A percentile compares a stretch with the other conserved stretches of the same genome.
These are phyloP conservation scores for Cynopterus brachyotis DNA, from an alignment of 2,113 vertebrate species.

Conservation along the genomic window DNA sequence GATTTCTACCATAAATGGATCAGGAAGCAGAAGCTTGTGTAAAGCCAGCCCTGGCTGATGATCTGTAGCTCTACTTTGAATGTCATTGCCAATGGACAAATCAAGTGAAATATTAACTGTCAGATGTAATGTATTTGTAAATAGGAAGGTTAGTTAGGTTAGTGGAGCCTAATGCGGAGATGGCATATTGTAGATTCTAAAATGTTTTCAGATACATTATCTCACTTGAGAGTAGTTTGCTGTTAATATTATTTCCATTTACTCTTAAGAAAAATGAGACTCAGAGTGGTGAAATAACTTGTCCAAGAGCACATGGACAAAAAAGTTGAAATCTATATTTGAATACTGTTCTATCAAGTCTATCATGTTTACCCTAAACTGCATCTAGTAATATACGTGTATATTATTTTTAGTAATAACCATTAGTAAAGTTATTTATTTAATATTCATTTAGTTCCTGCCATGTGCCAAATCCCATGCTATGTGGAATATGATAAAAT, in stretches of 20 bases:
- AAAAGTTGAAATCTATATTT: background rate
- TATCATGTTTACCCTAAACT: background rate
- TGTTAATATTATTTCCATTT: conserved; percentile 3
- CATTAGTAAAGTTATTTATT: background rate
- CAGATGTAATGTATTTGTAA: conserved; percentile 38
- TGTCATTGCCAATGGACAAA: background rate
- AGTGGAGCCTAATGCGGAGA: background rate
- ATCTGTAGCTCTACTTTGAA: background rate
- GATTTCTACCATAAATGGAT: background rate
- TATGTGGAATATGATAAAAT: background rate
- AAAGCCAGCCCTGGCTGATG: background rate
- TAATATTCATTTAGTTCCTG: background rate
- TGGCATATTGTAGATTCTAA: conserved; percentile 32
- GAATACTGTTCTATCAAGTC: background rate
- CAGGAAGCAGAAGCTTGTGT: background rate
- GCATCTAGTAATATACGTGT: background rate
- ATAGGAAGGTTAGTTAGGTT: conserved; percentile 9
- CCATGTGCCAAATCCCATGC: background rate
- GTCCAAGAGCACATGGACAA: background rate
- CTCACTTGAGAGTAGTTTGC: background rate
- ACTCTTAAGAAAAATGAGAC: background rate
- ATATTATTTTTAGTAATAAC: background rate
- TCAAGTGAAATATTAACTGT: background rate
- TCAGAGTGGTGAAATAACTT: background rate
- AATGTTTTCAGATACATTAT: conserved; percentile 35